These are phyloP conservation scores for Ips nitidus DNA, from an alignment of 1,140 invertebrate species.

Conservation along the genomic window DNA sequence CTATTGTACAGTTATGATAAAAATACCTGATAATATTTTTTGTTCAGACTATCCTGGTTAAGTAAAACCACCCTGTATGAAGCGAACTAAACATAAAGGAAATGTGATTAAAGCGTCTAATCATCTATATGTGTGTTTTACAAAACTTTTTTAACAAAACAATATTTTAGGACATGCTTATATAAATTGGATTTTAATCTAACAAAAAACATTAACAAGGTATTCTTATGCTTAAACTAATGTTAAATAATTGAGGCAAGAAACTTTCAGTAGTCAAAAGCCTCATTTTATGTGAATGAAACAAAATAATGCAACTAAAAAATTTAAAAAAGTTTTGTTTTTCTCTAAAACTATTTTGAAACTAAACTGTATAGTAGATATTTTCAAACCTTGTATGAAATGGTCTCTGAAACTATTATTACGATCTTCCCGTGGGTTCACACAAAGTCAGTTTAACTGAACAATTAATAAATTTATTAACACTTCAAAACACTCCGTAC, in stretches of 20 bases:
- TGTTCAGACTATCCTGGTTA: conserved; percentile 3
- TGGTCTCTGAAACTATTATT: conserved; percentile 1
- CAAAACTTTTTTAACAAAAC: conserved; percentile 34
- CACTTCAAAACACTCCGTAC: too few relatives aligned
- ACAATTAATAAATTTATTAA: too few relatives aligned
- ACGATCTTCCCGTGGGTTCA: neutral
- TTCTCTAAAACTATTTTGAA: conserved; percentile 18
- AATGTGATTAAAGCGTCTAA: conserved; percentile 27
- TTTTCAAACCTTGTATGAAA: conserved; percentile 24
- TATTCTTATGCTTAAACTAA: conserved; percentile 27
- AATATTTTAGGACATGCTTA: neutral
- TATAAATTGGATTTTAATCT: neutral
- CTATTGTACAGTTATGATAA: conserved; percentile 22
- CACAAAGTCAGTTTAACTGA: too few relatives aligned
- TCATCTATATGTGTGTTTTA: conserved; percentile 19
- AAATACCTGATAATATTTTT: conserved; percentile 32
- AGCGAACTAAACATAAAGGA: conserved; percentile 25
- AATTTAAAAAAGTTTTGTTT: conserved; percentile 38
- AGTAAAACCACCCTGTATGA: conserved; percentile 32
- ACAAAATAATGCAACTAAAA: neutral
- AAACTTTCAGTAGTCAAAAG: too few relatives aligned
- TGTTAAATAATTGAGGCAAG: too few relatives aligned
- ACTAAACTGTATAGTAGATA: conserved; percentile 26
- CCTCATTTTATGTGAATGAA: too few relatives aligned
- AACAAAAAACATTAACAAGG: conserved; percentile 34